Conservation (phyloP, 1,140 invertebrate genomes). For the Bombus ignitus region DNA sequence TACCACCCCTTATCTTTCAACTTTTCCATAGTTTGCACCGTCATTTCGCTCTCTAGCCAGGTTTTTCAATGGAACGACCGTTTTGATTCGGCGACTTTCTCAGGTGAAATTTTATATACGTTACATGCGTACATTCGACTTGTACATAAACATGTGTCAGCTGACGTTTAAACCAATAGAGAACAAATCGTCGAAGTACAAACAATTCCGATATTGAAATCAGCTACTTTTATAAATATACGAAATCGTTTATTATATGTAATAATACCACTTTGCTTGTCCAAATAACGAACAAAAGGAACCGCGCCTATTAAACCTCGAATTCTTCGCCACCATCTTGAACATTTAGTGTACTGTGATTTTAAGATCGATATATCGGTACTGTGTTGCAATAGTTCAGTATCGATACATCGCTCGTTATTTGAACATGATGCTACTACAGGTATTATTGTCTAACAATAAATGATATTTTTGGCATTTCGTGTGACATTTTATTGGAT, state of each 20-base stretch:
- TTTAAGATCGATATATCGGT: conserved; percentile 56
- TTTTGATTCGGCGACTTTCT: not conserved
- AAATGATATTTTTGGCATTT: not conserved
- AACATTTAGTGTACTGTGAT: conserved; percentile 38
- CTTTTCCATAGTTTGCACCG: conserved; percentile 73
- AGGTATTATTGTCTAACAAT: not conserved
- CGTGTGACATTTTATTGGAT: not conserved
- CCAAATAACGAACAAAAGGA: conserved; percentile 46
- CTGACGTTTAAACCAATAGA: conserved; percentile 54
- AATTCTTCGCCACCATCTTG: conserved; percentile 67
- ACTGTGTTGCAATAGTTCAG: not conserved
- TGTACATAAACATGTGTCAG: conserved; percentile 71
- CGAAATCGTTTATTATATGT: not conserved
- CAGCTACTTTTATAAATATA: not conserved
- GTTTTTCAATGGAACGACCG: conserved; percentile 2
- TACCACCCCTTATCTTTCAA: conserved; percentile 85
- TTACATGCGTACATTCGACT: conserved; percentile 33
- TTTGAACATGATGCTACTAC: conserved; percentile 4
- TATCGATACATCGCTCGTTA: conserved; percentile 37
- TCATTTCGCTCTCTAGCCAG: conserved; percentile 14
- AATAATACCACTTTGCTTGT: conserved; percentile 21
- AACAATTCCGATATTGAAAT: not conserved
- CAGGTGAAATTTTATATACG: conserved; percentile 37
- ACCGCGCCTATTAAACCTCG: conserved; percentile 67
- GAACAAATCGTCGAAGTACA: not conserved